Conservation (phyloP, 2,797 vertebrate species). For the Hoplostethus mediterraneus region DNA sequence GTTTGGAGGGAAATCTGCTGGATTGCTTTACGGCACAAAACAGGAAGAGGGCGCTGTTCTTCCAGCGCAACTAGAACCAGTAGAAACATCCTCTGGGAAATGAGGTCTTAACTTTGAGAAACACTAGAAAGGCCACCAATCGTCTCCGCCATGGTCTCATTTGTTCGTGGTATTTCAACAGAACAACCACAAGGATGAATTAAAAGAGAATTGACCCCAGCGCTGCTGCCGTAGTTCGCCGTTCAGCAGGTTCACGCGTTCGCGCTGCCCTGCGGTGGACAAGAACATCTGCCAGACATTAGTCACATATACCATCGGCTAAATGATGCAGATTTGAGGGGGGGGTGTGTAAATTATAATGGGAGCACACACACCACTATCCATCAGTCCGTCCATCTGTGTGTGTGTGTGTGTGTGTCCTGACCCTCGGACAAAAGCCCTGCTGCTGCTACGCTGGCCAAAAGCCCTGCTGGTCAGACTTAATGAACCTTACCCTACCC, state of each 20-base stretch:
- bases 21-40: no score
- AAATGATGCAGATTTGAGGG: constrained; percentile 74
- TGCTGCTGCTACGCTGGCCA: constrained; percentile 68
- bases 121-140: no score
- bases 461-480: constrained; percentile 82
- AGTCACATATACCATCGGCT: constrained; percentile 73
- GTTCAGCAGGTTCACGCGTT: constrained; percentile 33
- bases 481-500: constrained; percentile 81
- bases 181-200: constrained; percentile 44
- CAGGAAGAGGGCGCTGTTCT: no score
- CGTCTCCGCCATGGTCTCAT: no score
- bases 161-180: not conserved
- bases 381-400: constrained; percentile 76
- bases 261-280: constrained; percentile 35
- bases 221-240: constrained; percentile 65
- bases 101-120: no score
- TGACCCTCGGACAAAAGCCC: constrained; percentile 80
- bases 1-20: no score
- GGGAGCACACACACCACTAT: constrained; percentile 47
- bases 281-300: constrained; percentile 81
- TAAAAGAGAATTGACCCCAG: constrained; percentile 63
- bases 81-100: no score
- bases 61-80: no score
- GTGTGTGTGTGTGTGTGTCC: constrained; percentile 43
- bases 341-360: constrained; percentile 80